A percentile compares a stretch with the other conserved stretches of the same genome.
phyloP scores from a whole-genome alignment of 2,797 vertebrate genomes.

The Falco peregrinus region DNA sequence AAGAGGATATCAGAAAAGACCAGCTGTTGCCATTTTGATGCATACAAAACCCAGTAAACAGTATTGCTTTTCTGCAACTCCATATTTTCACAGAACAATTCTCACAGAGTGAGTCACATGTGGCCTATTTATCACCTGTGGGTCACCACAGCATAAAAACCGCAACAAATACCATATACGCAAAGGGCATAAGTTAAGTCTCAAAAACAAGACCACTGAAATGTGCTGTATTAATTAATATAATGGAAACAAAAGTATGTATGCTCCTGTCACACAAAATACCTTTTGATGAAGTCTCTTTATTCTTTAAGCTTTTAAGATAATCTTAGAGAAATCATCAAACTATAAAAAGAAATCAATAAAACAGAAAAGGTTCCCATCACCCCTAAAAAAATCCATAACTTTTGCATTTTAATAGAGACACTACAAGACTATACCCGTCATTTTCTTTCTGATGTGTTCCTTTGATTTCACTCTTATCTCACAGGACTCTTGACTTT shows the following conservation, averaged over 20 bases:
- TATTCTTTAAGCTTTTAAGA: slow-evolving; percentile 83
- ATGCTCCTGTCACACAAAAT: slow-evolving; percentile 65
- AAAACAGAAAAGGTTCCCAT: slow-evolving; percentile 80
- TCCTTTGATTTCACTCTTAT: slow-evolving; percentile 82
- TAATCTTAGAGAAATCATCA: slow-evolving; percentile 84
- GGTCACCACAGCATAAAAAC: not conserved
- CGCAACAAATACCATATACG: not conserved
- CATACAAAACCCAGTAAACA: not conserved
- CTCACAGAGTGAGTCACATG: not conserved
- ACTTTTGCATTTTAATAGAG: slow-evolving; percentile 83
- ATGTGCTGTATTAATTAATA: slow-evolving; percentile 7
- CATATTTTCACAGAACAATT: not conserved
- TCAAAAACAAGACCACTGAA: not conserved
- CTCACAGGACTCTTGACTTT: slow-evolving; percentile 83
- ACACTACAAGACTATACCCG: slow-evolving; percentile 73
- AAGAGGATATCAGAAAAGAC: not conserved
- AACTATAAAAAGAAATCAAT: slow-evolving; percentile 84
- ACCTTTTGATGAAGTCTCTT: slow-evolving; percentile 78
- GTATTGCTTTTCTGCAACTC: not conserved
- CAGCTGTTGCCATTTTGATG: not conserved
- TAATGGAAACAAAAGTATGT: slow-evolving; percentile 46
- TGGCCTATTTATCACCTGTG: not conserved
- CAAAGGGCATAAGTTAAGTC: not conserved
- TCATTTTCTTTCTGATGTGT: slow-evolving; percentile 83
- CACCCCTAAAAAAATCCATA: slow-evolving; percentile 80